Evolutionary conservation across 2,797 vertebrate genomes (phyloP).

Genomic region (Hydrophis major): DNA sequence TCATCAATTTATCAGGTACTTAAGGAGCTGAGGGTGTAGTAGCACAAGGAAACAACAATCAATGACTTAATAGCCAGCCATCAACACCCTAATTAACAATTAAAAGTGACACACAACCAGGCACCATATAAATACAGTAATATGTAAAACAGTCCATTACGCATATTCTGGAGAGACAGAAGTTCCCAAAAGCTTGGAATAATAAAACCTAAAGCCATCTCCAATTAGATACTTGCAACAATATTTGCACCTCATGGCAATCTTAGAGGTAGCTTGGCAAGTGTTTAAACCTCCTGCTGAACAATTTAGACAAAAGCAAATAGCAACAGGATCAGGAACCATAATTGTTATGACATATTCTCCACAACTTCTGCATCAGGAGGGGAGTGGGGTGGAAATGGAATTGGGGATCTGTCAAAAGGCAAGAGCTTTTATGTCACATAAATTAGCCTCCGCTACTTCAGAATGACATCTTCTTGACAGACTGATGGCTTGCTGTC

Average conservation of each 20-base stretch:
- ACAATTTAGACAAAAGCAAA: conserved; percentile 20
- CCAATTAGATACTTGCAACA: neutral
- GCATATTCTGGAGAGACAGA: neutral
- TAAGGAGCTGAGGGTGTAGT: neutral
- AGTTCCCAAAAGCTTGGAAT: neutral
- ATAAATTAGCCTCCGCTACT: conserved; percentile 39
- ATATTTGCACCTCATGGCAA: neutral
- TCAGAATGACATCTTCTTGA: conserved; percentile 13
- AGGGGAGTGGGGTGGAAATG: neutral
- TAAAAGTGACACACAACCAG: neutral
- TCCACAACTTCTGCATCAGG: conserved; percentile 5
- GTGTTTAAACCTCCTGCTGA: neutral
- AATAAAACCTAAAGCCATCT: neutral
- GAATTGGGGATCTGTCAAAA: conserved; percentile 33
- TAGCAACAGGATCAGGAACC: neutral
- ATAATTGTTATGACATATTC: conserved; percentile 15
- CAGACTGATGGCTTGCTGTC: conserved; percentile 37
- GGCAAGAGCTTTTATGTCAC: conserved; percentile 38
- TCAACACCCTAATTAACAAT: neutral
- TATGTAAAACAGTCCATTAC: neutral
- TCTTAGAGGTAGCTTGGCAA: neutral
- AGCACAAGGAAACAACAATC: neutral
- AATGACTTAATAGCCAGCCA: neutral
- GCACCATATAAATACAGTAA: neutral
- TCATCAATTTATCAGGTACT: neutral